phyloP scores from a whole-genome alignment of 2,113 vertebrate genomes.

The Megaceryle maxima region DNA sequence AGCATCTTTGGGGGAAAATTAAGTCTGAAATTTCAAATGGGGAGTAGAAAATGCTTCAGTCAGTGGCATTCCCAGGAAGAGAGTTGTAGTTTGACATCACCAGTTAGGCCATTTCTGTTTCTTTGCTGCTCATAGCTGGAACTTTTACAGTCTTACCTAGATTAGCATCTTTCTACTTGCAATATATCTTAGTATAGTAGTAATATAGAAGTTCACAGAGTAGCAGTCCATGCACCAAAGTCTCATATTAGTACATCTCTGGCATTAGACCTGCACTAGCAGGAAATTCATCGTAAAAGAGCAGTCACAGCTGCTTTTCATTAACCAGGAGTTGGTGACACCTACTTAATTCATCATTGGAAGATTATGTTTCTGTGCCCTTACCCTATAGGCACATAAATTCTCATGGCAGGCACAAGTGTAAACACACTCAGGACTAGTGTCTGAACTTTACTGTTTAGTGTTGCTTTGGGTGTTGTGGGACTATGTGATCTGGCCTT shows the following conservation, averaged over 20 bases:
- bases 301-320: not conserved
- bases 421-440: too few relatives aligned
- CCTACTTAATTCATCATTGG: fast-evolving
- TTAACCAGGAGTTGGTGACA: not conserved
- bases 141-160: not conserved
- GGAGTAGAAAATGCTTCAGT: not conserved
- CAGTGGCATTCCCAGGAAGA: not conserved
- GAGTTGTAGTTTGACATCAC: not conserved
- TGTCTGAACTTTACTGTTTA: not conserved
- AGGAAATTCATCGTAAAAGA: not conserved
- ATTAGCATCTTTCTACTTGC: not conserved
- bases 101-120: not conserved
- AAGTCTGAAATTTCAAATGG: not conserved
- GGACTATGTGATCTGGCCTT: not conserved
- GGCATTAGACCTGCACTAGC: not conserved
- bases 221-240: fast-evolving
- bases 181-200: not conserved
- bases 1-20: not conserved
- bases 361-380: fast-evolving
- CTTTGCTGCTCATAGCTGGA: not conserved
- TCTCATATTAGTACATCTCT: not conserved
- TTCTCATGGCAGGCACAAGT: not conserved
- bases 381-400: not conserved
- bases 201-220: not conserved
- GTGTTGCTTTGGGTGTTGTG: not conserved